phyloP scores from a whole-genome alignment of 37 sponge, comb jelly and placozoan species.

The Cliona cf. orientalis region DNA sequence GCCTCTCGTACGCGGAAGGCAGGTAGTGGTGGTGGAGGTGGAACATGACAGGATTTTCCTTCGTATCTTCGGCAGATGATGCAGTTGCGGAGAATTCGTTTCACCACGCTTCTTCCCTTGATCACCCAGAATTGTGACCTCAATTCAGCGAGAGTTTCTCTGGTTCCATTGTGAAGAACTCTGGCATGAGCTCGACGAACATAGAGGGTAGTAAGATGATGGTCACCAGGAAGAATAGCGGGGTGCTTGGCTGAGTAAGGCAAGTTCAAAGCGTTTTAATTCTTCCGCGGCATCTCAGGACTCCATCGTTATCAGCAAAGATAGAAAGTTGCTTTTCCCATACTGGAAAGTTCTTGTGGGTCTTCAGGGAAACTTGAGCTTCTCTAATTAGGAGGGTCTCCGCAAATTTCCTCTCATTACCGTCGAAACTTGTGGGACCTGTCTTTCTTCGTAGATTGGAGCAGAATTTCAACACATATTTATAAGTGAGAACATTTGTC shows the following conservation, averaged over 20 bases:
- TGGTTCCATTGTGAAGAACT: slow-evolving; percentile 24
- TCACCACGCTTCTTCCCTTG: slow-evolving; percentile 30
- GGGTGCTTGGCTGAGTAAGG: slow-evolving; percentile 17
- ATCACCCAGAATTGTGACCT: slow-evolving; percentile 42
- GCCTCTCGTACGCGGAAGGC: slow-evolving; percentile 22
- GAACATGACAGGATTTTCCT: slow-evolving; percentile 3
- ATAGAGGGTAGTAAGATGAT: slow-evolving; percentile 14
- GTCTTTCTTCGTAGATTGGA: background rate
- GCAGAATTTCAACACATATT: slow-evolving; percentile 15
- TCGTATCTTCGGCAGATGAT: slow-evolving; percentile 14
- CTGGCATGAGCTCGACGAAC: slow-evolving; percentile 1
- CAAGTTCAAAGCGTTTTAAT: background rate
- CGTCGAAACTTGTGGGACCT: background rate
- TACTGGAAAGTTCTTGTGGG: background rate
- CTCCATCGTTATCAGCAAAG: background rate
- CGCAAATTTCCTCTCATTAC: background rate
- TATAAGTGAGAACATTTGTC: background rate
- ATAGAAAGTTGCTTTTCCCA: slow-evolving; percentile 11
- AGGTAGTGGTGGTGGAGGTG: slow-evolving; percentile 53
- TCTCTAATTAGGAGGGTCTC: slow-evolving; percentile 16
- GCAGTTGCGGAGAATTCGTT: slow-evolving; percentile 23
- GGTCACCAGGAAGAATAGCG: background rate
- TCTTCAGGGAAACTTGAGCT: background rate
- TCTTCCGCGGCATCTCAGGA: slow-evolving; percentile 1
- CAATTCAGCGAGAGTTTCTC: slow-evolving; percentile 40